Base-by-base conservation (phyloP, 2,113 vertebrate species). In the Camelus dromedarius region DNA sequence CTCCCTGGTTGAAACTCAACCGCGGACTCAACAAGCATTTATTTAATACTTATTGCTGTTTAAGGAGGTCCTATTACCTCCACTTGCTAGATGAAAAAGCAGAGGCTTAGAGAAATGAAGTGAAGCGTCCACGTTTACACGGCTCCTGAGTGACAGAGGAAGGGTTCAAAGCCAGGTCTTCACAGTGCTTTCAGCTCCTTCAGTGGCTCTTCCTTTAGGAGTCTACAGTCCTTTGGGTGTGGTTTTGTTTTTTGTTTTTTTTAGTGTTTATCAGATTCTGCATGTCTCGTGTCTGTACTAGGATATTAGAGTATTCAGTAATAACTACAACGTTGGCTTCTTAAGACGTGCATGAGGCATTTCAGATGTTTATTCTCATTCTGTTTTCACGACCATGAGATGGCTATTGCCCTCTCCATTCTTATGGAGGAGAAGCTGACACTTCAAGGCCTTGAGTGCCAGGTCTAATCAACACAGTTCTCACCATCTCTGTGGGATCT, bases 231-330 rank as follows among this genome's bases (percentile, higher is more conserved):
- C 66, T 95, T 54, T 84, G 13, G 38, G 38, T 42, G 38, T 42
- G 38, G 4, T 42, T 42, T 42, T 38, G 38, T 38, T 42, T 42
- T 42, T 42, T 54, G 91, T 15, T 81, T 96, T 80, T 58, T 70
- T 91, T 50, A 56, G 70, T 30, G n/a, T 30, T 93, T 84, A 80
- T 93, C 90, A 90, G 79, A 88, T 67, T 60, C 66, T 38, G 50
- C 16, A 14, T 24, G 58, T 15, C 46, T 38, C 84, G 26, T 69
- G 58, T 64, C 67, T 82, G 81, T 16, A 30, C 52, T 28, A 38
- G 89, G 94, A 91, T 81, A 76, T 81, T 46, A 86, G 54, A 75
- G 30, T 5, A 13, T 38, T 54, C 30, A 18, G 9, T 42, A 79
- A 73, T 48, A 96, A 62, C 50, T 52, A 15, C 5, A 15, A 24